Base-by-base conservation (phyloP, 2,888 invertebrate species). In the Tuberolachnus salignus region DNA sequence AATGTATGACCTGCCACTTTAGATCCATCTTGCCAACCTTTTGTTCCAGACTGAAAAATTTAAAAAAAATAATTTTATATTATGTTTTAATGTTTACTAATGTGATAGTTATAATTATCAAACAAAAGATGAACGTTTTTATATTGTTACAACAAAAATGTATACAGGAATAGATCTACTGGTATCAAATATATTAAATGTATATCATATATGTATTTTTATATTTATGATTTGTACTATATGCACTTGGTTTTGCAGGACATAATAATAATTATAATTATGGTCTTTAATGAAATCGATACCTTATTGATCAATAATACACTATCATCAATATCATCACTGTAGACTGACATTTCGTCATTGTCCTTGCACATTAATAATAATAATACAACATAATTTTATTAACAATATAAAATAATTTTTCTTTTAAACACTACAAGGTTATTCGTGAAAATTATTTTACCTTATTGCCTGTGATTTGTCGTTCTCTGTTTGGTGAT, bases 401-500 rank as follows among this genome's bases (percentile, higher is more conserved):
- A 59, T 57, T 78, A 61, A 70, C 11, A 59, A 34, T 34, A n/a
- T 64, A 53, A 64, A 64, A 26, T 11, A 9, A 73, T 16, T 34
- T 44, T 34, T 4, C 6, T 23, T 14, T 21, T 19, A 26, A 49
- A 59, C 16, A 9, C 6, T 57, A 19, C 19, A 34, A 49, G 13
- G 44, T 23, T n/a, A 23, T 63, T 49, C 46, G 26, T 67, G 42
- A 49, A 19, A 51, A 59, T 66, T 57, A 26, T 19, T 84, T 88
- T 88, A 94, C 93, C 92, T 93, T 93, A 86, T 91, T 91, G 86
- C 91, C 90, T 83, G 92, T 88, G 84, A 90, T 91, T 87, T 93
- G 92, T 86, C 93, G 90, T 86, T 94, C 95, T 85, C 94, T 90
- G 87, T 93, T 94, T 83, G 95, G 95, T 84, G 95, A 95, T 84